Conservation (phyloP, 2,888 invertebrate species). For the Dicranocentrus wangi region DNA sequence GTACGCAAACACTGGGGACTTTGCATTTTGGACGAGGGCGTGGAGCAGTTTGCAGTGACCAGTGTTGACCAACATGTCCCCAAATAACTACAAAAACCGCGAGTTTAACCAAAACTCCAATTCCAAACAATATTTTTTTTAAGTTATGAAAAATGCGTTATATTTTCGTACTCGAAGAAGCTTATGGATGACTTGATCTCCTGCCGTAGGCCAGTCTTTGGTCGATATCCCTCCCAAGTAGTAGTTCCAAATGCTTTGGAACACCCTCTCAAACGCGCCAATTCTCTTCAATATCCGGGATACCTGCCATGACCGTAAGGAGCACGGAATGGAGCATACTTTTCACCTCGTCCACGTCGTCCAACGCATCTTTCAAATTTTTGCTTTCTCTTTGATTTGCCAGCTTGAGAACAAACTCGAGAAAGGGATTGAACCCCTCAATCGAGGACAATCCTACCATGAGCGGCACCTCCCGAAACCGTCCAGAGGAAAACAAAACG, state of each 20-base stretch:
- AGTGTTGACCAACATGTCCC: slow-evolving; percentile 65
- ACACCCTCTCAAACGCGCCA: slow-evolving; percentile 62
- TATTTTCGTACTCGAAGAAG: slow-evolving; percentile 49
- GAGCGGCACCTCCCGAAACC: slow-evolving; percentile 66
- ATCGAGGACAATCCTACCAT: slow-evolving; percentile 66
- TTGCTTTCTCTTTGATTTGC: slow-evolving; percentile 20
- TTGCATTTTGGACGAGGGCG: slow-evolving; percentile 32
- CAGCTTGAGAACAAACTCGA: slow-evolving; percentile 69
- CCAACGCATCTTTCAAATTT: slow-evolving; percentile 18
- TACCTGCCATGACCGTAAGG: slow-evolving; percentile 54
- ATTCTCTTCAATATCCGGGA: slow-evolving; percentile 47
- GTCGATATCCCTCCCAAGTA: slow-evolving; percentile 66
- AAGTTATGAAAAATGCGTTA: not conserved
- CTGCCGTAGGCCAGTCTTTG: slow-evolving; percentile 22
- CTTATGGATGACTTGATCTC: slow-evolving; percentile 48
- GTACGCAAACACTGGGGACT: slow-evolving; percentile 64
- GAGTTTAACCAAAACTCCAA: slow-evolving; percentile 3
- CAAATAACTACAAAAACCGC: slow-evolving; percentile 68
- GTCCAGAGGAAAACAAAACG: slow-evolving; percentile 57
- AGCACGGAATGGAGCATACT: slow-evolving; percentile 47
- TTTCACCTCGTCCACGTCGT: slow-evolving; percentile 49
- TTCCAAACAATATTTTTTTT: not conserved
- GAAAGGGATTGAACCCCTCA: slow-evolving; percentile 69
- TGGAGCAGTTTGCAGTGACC: slow-evolving; percentile 65
- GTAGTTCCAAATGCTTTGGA: slow-evolving; percentile 70